phyloP scores from a whole-genome alignment of 53 echinoderm and acorn worm genomes.

The Apostichopus leukothele region DNA sequence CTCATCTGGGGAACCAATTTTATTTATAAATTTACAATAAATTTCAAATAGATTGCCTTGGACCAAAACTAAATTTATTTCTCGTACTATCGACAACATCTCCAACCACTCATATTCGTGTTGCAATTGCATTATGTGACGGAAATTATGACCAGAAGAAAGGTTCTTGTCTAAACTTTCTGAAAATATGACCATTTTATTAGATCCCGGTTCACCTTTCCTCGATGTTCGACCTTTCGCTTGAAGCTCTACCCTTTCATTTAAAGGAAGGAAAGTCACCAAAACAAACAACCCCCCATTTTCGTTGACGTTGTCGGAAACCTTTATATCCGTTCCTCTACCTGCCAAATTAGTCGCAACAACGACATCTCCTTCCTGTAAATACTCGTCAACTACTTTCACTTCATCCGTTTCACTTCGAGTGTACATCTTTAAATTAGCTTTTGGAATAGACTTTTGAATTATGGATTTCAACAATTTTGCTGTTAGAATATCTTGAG shows the following conservation, averaged over 20 bases:
- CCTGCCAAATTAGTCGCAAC: constrained; percentile 16
- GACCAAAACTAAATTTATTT: neutral
- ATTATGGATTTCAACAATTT: neutral
- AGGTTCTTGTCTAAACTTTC: neutral
- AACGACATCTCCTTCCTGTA: neutral
- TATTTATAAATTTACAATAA: neutral
- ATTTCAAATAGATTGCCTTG: neutral
- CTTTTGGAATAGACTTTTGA: too few relatives aligned
- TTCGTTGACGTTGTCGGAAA: constrained; percentile 3
- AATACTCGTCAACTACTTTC: neutral
- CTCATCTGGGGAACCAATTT: neutral
- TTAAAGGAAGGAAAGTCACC: neutral
- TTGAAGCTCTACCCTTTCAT: neutral
- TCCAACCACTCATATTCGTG: neutral
- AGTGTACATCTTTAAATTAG: neutral
- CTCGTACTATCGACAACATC: neutral
- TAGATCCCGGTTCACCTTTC: constrained; percentile 8
- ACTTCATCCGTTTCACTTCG: constrained; percentile 3
- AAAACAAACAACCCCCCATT: constrained; percentile 3
- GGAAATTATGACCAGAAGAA: neutral
- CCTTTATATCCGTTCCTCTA: neutral
- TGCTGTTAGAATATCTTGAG: neutral
- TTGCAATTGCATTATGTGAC: neutral
- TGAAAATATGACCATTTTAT: neutral
- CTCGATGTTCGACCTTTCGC: neutral